Percentiles rank a stretch among this genome's conserved stretches.
phyloP scores from a whole-genome alignment of 1,140 invertebrate species.

The Cyclina sinensis region DNA sequence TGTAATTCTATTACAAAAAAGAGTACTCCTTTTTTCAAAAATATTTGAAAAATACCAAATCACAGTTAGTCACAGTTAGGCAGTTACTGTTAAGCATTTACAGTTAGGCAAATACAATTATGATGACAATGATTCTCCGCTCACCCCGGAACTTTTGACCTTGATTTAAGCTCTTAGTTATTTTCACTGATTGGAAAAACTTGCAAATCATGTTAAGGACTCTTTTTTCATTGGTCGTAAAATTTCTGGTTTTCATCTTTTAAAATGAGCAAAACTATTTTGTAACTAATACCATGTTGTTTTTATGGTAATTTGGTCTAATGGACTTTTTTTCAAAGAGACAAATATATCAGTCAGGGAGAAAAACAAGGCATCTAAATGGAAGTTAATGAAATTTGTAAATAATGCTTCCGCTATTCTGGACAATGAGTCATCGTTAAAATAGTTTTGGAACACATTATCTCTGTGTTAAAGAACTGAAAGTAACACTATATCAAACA shows the following conservation, averaged over 20 bases:
- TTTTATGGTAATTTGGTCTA: background rate
- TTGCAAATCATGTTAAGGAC: background rate
- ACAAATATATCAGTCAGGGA: background rate
- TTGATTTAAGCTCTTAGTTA: background rate
- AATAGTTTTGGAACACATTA: background rate
- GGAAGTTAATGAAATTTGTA: background rate
- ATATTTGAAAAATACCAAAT: too few relatives aligned
- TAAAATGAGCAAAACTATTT: background rate
- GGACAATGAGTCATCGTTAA: background rate
- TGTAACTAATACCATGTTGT: background rate
- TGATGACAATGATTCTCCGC: slow-evolving; percentile 32
- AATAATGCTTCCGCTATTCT: too few relatives aligned
- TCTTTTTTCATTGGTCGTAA: background rate
- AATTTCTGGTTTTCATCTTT: background rate
- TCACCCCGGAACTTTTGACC: slow-evolving; percentile 15
- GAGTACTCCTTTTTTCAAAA: too few relatives aligned
- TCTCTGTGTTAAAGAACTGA: too few relatives aligned
- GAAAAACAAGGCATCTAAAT: background rate
- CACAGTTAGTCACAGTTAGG: too few relatives aligned
- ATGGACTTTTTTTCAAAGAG: background rate
- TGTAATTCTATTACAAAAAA: too few relatives aligned
- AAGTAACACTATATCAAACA: too few relatives aligned
- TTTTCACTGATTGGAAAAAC: background rate
- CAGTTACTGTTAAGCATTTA: slow-evolving; percentile 2
- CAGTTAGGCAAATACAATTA: slow-evolving; percentile 2